phyloP scores from a whole-genome alignment of 2,797 vertebrate genomes.

The Clarias fuscus region DNA sequence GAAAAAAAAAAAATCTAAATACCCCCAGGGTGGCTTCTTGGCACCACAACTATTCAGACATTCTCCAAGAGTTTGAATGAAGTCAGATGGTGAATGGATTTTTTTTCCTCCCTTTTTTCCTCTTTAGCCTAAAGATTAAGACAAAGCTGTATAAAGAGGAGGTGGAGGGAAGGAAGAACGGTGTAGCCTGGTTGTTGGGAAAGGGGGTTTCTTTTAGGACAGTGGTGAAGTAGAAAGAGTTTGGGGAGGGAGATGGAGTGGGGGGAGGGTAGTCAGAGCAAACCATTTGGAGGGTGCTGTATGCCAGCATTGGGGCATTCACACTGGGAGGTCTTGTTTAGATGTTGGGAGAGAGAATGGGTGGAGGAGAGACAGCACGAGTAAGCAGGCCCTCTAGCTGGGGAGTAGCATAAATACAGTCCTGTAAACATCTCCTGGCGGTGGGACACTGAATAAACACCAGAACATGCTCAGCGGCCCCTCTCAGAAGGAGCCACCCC shows the following conservation, averaged over 20 bases:
- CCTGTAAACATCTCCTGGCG: slow-evolving; percentile 84
- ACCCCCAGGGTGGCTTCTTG: slow-evolving; percentile 59
- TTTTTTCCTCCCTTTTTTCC: background rate
- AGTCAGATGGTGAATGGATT: slow-evolving; percentile 54
- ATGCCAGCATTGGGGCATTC: slow-evolving; percentile 63
- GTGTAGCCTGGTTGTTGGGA: slow-evolving; percentile 36
- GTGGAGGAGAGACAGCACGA: slow-evolving; percentile 23
- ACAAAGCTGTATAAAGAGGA: slow-evolving; percentile 47
- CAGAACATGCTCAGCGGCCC: slow-evolving; percentile 67
- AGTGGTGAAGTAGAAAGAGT: slow-evolving; percentile 42
- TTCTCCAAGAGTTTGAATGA: slow-evolving; percentile 55
- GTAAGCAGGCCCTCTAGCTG: slow-evolving; percentile 68
- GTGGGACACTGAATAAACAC: slow-evolving; percentile 83
- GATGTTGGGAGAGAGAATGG: slow-evolving; percentile 64
- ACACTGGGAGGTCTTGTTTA: slow-evolving; percentile 85
- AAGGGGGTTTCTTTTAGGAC: slow-evolving; percentile 45
- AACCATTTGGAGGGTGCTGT: slow-evolving; percentile 55
- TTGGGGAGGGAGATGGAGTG: slow-evolving; percentile 13
- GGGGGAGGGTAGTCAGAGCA: slow-evolving; percentile 35
- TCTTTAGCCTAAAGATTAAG: slow-evolving; percentile 39
- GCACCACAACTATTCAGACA: slow-evolving; percentile 47
- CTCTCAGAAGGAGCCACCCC: slow-evolving; percentile 62
- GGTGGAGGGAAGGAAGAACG: slow-evolving; percentile 29
- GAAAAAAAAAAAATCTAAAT: slow-evolving; percentile 44
- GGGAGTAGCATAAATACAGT: slow-evolving; percentile 81